Evolutionary conservation across 2,113 vertebrate species (phyloP), one percentile per base, ranked within the genome.

Genomic region (Nycticorax nycticorax): DNA sequence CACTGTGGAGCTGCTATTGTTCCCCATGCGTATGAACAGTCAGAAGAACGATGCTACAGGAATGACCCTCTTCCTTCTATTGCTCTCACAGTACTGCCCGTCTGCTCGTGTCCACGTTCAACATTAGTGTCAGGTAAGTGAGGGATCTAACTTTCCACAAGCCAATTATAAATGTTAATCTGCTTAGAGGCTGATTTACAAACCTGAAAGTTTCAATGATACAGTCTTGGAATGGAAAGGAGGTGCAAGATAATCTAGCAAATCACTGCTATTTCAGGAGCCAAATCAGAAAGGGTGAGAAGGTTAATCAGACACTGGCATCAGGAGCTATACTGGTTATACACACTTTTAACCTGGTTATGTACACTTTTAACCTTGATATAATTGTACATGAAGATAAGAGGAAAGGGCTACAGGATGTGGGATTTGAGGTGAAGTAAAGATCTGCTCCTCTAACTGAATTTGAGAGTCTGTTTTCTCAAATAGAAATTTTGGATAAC

Each of bases 1-100:
- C 96, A 99, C 98, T 0, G 98, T 98, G 95, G 98, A 97, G 80
- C 98, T 98, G 13, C 91, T 98, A 2, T 98, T 96, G 95, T 98
- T 99, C 5, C 99, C 99, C 99, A 99, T 99, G 23, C 1, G 30
- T 81, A 17, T 13, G n/a, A 2, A 19, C n/a, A 28, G 57, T 67
- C 66, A 37, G 72, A 63, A 66, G 28, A 79, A 94, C 8, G 47
- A 33, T 71, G n/a, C 45, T 33, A 20, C 27, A 41, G 77, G 67
- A 91, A 43, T 3, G 77, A 73, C 52, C 71, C 23, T 95, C 30
- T 75, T 73, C 71, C 68, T 82, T 43, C 72, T 10, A 57, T 24
- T 52, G 56, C 78, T 93, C 32, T 68, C 72, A 23, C 78, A 80
- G 89, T 66, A 81, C 81, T 94, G 84, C 64, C 68, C 0, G 1